Conservation (phyloP, 1,140 invertebrate genomes). For the Nautilus pompilius region DNA sequence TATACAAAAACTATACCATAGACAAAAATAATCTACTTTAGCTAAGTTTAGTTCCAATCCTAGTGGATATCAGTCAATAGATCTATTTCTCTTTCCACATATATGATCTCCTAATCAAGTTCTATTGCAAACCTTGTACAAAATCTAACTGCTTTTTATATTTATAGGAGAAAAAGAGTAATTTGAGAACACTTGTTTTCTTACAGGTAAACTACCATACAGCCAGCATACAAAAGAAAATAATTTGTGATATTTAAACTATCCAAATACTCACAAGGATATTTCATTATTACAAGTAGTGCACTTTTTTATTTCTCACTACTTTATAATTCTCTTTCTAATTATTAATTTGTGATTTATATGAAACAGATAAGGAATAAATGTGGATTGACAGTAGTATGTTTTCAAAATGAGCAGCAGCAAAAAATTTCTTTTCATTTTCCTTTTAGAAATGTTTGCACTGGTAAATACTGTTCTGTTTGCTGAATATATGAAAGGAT, state of each 20-base stretch:
- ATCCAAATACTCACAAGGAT: neutral
- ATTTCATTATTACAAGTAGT: neutral
- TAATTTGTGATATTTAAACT: neutral
- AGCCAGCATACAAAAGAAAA: neutral
- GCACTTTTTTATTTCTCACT: too few species aligned
- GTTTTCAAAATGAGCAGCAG: too few species aligned
- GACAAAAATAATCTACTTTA: conserved; percentile 69
- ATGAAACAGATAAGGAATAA: too few species aligned
- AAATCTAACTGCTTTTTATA: neutral
- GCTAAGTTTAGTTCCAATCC: conserved; percentile 4
- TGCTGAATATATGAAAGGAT: too few species aligned
- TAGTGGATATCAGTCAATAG: neutral
- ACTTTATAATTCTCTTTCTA: too few species aligned
- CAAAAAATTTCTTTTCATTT: too few species aligned
- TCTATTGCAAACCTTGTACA: neutral
- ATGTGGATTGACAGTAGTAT: too few species aligned
- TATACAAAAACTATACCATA: conserved; percentile 16
- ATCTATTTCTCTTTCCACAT: neutral
- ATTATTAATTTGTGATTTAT: too few species aligned
- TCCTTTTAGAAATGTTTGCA: too few species aligned
- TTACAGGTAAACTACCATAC: too few species aligned
- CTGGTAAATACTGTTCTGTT: too few species aligned
- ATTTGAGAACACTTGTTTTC: too few species aligned
- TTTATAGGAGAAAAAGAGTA: neutral
- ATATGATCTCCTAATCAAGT: neutral